Base-by-base conservation (phyloP, 2,797 vertebrate species). In the Muscicapa comitata region DNA sequence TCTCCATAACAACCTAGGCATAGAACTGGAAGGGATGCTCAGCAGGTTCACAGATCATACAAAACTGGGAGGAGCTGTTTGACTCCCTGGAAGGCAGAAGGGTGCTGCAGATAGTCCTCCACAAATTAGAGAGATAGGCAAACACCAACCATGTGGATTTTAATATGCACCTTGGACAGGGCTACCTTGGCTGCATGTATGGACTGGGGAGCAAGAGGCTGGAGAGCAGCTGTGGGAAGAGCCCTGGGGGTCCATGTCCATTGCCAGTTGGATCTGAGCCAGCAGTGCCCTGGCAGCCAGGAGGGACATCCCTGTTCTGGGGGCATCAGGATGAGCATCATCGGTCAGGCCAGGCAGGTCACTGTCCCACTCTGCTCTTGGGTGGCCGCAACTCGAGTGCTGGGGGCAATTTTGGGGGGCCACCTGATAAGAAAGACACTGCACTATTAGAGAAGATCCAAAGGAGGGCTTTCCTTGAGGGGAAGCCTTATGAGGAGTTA, bases 391-490 rank as follows among this genome's bases (percentile, higher is more conserved):
- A 13, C 33, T 38, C 2, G 0, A 37, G 26, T 25, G n/a, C 26
- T 45, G 50, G 61, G 74, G 26, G 12, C 21, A 31, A 3, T 19
- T 54, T 15, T 45, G 61, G 21, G 21, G 10, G 20, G 50, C 40
- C 26, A 35, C n/a, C 13, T 17, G 0, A 8, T 8, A 31, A 25
- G 1, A 20, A 31, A 45, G n/a, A 26, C 1, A 10, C 3, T 17
- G 13, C 37, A 13, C 8, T 45, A 2, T 65, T 8, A 25, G 17
- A 25, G 61, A 26, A 8, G 40, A 65, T 13, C n/a, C 40, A 45
- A 37, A 77, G n/a, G 26, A 45, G 38, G 20, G 20, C 8, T 43
- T 43, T 24, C 17, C 38, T 35, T 54, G 26, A 43, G 48, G 15
- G 48, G 20, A 53, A 63, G 7, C n/a, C 10, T 10, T 21, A 3